These are phyloP conservation scores for Chaetogeoica ovagalla DNA, from an alignment of 2,888 invertebrate genomes.

Conservation along the genomic window DNA sequence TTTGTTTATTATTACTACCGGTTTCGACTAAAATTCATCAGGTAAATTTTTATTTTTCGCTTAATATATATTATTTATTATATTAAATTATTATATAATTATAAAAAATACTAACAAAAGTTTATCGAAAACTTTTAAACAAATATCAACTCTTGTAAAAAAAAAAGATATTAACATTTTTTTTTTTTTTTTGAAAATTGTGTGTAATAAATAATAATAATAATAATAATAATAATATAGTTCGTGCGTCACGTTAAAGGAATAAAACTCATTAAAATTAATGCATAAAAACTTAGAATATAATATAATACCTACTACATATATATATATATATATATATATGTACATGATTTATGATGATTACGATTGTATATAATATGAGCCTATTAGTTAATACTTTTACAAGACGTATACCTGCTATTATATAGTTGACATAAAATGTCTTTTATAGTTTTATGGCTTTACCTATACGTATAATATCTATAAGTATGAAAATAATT, in stretches of 20 bases:
- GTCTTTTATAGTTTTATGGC: not conserved
- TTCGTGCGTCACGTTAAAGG: not conserved
- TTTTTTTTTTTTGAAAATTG: not conserved
- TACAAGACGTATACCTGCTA: not conserved
- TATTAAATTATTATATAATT: not conserved
- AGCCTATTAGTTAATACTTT: not conserved
- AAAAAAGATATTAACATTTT: slow-evolving; percentile 8
- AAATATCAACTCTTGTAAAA: not conserved
- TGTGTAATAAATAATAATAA: not conserved
- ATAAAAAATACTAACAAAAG: not conserved
- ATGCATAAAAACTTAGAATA: not conserved
- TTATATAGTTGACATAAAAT: not conserved
- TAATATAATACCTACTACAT: not conserved
- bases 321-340: not conserved
- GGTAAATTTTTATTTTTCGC: too few relatives aligned
- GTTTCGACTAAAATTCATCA: too few relatives aligned
- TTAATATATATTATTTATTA: not conserved
- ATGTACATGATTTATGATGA: not conserved
- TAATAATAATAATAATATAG: not conserved
- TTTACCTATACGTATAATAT: too few relatives aligned
- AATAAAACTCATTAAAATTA: not conserved
- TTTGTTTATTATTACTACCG: too few relatives aligned
- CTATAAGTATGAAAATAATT: not conserved
- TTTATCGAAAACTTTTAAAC: not conserved
- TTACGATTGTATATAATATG: not conserved